These are phyloP conservation scores for Trididemnum miniatum DNA, from an alignment of 23 tunicate genomes.

Conservation along the genomic window DNA sequence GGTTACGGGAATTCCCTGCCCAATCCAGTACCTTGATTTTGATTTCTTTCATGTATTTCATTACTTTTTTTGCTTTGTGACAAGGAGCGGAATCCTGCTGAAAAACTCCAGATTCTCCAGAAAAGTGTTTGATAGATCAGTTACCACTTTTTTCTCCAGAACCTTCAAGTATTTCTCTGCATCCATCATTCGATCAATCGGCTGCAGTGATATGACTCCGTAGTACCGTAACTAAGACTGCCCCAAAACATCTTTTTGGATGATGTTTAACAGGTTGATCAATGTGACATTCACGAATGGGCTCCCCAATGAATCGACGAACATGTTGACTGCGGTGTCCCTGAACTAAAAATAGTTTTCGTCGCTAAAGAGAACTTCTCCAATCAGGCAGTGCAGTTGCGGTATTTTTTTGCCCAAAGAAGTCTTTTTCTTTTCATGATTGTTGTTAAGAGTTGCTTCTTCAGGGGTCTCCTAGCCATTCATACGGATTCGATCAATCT, in stretches of 20 bases:
- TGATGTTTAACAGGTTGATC: constrained; percentile 17
- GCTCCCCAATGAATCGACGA: constrained; percentile 17
- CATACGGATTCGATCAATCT: too few species aligned
- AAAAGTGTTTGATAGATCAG: constrained; percentile 22
- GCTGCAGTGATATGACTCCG: constrained; percentile 4
- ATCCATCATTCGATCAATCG: constrained; percentile 24
- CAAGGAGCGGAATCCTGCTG: constrained; percentile 13
- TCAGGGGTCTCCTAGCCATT: too few species aligned
- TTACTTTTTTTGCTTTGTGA: constrained; percentile 4
- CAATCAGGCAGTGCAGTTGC: too few species aligned
- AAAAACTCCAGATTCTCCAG: constrained; percentile 16
- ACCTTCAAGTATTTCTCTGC: constrained; percentile 10
- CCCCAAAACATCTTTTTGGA: constrained; percentile 29
- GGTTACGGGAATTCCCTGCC: constrained; percentile 4
- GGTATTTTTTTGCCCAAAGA: too few species aligned
- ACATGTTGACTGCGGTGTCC: constrained; percentile 18
- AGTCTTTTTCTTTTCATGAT: too few species aligned
- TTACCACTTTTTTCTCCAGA: constrained; percentile 7
- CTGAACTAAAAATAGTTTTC: constrained; percentile 17
- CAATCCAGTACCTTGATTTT: constrained; percentile 22
- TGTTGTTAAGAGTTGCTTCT: too few species aligned
- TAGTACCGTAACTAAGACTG: neutral
- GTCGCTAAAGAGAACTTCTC: constrained; percentile 19
- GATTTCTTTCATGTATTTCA: neutral
- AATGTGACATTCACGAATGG: constrained; percentile 25